These are phyloP conservation scores for Thalassaphorura encarpata DNA, from an alignment of 1,140 invertebrate genomes.

Conservation along the genomic window DNA sequence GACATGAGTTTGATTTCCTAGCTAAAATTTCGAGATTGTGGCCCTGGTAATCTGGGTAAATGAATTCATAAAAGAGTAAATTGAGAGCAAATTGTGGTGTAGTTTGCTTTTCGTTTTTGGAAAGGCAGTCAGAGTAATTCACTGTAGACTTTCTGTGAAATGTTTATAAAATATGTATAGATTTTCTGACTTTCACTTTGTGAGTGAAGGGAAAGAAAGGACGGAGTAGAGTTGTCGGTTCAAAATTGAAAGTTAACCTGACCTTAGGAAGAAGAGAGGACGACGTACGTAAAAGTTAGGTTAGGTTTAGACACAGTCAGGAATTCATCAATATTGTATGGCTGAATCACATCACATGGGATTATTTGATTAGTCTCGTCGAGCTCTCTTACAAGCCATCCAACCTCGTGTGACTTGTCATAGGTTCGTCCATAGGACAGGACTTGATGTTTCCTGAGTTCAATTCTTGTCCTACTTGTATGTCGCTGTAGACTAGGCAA, in stretches of 20 bases:
- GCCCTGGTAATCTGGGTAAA: no score
- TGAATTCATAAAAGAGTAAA: no score
- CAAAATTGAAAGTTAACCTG: neutral
- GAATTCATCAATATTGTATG: constrained; percentile 21
- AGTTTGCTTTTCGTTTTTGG: no score
- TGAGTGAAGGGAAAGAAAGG: neutral
- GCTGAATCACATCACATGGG: constrained; percentile 8
- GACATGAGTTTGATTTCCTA: no score
- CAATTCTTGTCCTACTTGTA: neutral
- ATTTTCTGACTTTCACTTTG: neutral
- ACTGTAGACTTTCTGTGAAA: neutral
- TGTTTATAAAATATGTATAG: neutral
- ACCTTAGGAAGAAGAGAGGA: neutral
- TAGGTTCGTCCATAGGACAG: no score
- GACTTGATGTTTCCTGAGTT: no score
- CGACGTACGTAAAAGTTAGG: neutral
- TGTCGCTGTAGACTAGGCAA: no score
- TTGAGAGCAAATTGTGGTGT: no score
- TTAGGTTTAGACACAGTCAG: neutral
- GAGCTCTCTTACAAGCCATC: no score
- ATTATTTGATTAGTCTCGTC: constrained; percentile 25
- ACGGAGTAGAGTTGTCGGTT: neutral
- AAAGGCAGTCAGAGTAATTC: no score
- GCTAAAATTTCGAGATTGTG: no score
- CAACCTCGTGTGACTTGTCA: no score